A percentile compares a stretch with the other conserved stretches of the same genome.
Conservation (phyloP, 2,113 vertebrate species). For the Todiramphus saurophagus region DNA sequence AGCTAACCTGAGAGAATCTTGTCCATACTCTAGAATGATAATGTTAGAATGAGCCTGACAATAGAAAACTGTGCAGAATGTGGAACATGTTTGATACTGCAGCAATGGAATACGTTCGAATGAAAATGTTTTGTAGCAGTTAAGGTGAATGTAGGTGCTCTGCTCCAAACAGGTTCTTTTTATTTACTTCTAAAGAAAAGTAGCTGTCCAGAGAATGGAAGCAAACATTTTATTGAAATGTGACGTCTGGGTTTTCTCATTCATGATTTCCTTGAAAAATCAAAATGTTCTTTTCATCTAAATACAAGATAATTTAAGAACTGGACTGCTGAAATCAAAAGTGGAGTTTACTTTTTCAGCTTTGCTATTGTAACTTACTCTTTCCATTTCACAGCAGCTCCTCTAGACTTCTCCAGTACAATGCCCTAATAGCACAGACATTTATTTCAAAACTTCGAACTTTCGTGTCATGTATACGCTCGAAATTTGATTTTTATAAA, state of each 20-base stretch:
- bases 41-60: background rate
- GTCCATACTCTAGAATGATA: background rate
- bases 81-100: accelerated
- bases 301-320: background rate
- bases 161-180: background rate
- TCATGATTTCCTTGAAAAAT: background rate
- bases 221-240: background rate
- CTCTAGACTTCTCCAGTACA: background rate
- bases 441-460: background rate
- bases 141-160: background rate
- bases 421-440: background rate
- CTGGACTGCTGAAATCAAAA: background rate
- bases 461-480: too few species aligned
- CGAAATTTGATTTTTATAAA: background rate
- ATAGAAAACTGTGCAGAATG: accelerated
- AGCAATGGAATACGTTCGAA: accelerated
- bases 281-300: background rate
- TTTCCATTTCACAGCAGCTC: background rate
- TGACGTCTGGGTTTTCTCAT: background rate
- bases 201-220: background rate
- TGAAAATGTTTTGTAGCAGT: accelerated
- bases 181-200: background rate
- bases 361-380: background rate
- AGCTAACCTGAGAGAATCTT: background rate
- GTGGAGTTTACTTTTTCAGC: background rate